These are phyloP conservation scores for Chrysochloris asiatica DNA, from an alignment of 2,113 vertebrate species.

Conservation along the genomic window DNA sequence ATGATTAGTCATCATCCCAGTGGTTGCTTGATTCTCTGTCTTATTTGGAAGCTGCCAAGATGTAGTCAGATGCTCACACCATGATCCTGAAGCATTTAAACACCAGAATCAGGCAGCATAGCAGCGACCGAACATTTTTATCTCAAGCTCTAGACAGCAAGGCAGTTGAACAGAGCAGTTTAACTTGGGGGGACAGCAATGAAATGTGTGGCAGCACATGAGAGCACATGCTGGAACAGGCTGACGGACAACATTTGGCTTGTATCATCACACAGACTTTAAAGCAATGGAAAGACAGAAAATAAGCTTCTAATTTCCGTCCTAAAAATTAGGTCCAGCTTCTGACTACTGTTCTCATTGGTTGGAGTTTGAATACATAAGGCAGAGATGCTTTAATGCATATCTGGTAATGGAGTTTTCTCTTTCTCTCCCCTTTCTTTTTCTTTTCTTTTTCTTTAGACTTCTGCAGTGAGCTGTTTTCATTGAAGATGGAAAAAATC, in stretches of 20 bases:
- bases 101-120: slow-evolving; percentile 69
- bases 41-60: slow-evolving; percentile 78
- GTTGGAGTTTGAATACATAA: slow-evolving; percentile 51
- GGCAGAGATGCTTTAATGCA: slow-evolving; percentile 59
- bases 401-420: neutral
- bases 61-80: slow-evolving; percentile 74
- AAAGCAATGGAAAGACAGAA: slow-evolving; percentile 57
- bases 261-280: slow-evolving; percentile 52
- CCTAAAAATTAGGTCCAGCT: slow-evolving; percentile 69
- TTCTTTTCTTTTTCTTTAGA: neutral
- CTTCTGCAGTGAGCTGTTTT: slow-evolving; percentile 2
- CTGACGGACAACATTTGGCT: slow-evolving; percentile 74
- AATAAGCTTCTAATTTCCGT: slow-evolving; percentile 76
- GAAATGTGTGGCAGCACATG: slow-evolving; percentile 51
- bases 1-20: slow-evolving; percentile 68
- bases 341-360: slow-evolving; percentile 72
- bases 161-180: slow-evolving; percentile 67
- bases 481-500: neutral
- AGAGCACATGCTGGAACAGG: slow-evolving; percentile 59
- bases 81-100: slow-evolving; percentile 71
- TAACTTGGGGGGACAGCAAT: slow-evolving; percentile 56
- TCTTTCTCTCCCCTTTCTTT: neutral
- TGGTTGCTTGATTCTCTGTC: slow-evolving; percentile 54
- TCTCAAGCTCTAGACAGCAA: slow-evolving; percentile 62
- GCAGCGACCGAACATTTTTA: slow-evolving; percentile 66